A percentile compares a stretch with the other conserved stretches of the same genome.
phyloP scores from a whole-genome alignment of 1,140 invertebrate genomes.

The Hestina assimilis region DNA sequence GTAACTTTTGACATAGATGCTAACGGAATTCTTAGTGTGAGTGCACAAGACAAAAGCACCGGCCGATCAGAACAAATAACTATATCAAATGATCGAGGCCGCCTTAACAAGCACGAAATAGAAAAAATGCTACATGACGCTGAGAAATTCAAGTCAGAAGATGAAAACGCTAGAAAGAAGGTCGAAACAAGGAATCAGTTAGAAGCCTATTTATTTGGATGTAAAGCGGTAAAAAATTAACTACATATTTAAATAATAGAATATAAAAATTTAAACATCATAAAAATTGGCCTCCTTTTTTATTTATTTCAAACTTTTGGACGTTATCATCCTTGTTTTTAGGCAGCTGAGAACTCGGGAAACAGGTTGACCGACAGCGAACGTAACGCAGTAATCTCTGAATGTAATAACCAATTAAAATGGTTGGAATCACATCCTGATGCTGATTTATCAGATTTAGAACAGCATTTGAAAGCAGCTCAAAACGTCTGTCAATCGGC shows the following conservation, averaged over 20 bases:
- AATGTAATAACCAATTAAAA: slow-evolving; percentile 77
- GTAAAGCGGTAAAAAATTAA: slow-evolving; percentile 81
- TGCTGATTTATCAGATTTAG: slow-evolving; percentile 88
- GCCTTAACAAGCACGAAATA: slow-evolving; percentile 93
- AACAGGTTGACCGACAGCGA: slow-evolving; percentile 81
- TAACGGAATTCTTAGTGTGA: slow-evolving; percentile 89
- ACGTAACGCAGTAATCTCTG: slow-evolving; percentile 79
- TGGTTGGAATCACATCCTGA: slow-evolving; percentile 82
- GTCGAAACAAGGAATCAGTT: slow-evolving; percentile 88
- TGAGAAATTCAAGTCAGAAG: slow-evolving; percentile 84
- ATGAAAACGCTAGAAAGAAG: slow-evolving; percentile 82
- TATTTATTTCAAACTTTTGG: not conserved
- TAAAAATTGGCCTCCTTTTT: too few relatives aligned
- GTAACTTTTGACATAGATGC: slow-evolving; percentile 89
- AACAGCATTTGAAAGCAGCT: slow-evolving; percentile 85
- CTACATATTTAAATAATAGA: too few relatives aligned
- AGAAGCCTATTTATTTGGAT: slow-evolving; percentile 91
- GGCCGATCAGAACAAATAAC: slow-evolving; percentile 88
- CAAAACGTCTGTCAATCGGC: slow-evolving; percentile 85
- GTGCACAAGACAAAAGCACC: slow-evolving; percentile 87
- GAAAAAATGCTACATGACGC: slow-evolving; percentile 93
- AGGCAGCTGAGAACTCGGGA: slow-evolving; percentile 84
- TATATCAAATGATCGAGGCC: slow-evolving; percentile 96
- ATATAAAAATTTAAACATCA: too few relatives aligned
- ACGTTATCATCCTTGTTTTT: slow-evolving; percentile 3